Evolutionary conservation across 2,797 vertebrate species (phyloP).

Genomic region (Kryptolebias ocellatus): DNA sequence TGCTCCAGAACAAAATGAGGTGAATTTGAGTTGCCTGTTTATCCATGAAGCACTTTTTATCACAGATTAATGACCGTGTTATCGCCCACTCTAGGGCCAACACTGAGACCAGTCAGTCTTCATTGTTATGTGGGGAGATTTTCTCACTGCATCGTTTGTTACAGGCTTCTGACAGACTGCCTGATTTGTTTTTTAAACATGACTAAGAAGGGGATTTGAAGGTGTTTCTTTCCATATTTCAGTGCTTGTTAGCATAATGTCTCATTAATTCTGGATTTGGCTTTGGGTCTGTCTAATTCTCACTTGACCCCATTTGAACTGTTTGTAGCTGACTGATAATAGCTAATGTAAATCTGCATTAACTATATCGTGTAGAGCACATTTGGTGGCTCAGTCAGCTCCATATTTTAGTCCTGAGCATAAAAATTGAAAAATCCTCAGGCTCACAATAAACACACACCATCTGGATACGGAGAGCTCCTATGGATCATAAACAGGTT

Average conservation of each 20-base stretch:
- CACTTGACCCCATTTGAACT: constrained; percentile 49
- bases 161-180: neutral
- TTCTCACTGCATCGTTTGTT: neutral
- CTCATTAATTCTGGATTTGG: constrained; percentile 35
- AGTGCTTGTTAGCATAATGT: constrained; percentile 35
- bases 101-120: neutral
- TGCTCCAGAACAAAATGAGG: too few species aligned
- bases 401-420: constrained; percentile 4
- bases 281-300: neutral
- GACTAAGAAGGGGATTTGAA: constrained; percentile 8
- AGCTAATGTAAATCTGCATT: constrained; percentile 17
- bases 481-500: constrained; percentile 9
- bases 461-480: constrained; percentile 8
- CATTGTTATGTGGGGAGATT: neutral
- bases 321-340: constrained; percentile 27
- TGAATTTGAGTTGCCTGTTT: neutral
- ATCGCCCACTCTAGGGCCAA: neutral
- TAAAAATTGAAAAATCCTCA: constrained; percentile 25
- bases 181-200: neutral
- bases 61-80: neutral
- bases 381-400: neutral
- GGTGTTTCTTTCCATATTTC: constrained; percentile 17
- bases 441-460: constrained; percentile 6
- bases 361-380: constrained; percentile 14
- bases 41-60: neutral